Evolutionary conservation across 2,113 vertebrate species (phyloP).

Genomic region (Xenopus borealis): DNA sequence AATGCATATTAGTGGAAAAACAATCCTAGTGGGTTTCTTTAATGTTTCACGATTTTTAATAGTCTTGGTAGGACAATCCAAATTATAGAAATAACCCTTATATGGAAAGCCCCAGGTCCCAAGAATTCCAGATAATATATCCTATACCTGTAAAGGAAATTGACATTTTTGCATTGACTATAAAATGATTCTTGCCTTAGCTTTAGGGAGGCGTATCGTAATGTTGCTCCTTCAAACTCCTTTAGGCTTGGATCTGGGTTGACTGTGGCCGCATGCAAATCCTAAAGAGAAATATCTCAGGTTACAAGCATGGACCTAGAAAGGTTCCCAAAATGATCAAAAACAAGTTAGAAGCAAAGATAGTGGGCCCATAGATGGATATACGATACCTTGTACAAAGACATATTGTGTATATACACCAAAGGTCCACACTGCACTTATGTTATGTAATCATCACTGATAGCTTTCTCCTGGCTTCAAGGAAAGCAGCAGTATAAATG

Average conservation of each 20-base stretch:
- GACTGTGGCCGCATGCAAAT: constrained; percentile 86
- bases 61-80: no score
- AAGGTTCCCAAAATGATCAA: background rate
- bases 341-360: constrained; percentile 13
- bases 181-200: constrained; percentile 78
- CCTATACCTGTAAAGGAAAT: no score
- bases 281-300: constrained; percentile 64
- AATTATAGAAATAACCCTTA: no score
- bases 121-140: no score
- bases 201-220: constrained; percentile 92
- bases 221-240: constrained; percentile 89
- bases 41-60: no score
- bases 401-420: constrained; percentile 10
- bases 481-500: no score
- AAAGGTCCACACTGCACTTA: constrained; percentile 8
- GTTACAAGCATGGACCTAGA: constrained; percentile 30
- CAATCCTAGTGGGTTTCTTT: no score
- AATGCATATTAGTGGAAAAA: no score
- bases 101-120: no score
- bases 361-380: background rate
- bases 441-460: background rate
- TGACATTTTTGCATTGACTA: background rate
- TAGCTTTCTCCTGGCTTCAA: no score
- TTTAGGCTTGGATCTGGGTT: constrained; percentile 92
- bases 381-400: constrained; percentile 9